Evolutionary conservation across 2,888 invertebrate genomes (phyloP).

Genomic region (Xanthia togata): DNA sequence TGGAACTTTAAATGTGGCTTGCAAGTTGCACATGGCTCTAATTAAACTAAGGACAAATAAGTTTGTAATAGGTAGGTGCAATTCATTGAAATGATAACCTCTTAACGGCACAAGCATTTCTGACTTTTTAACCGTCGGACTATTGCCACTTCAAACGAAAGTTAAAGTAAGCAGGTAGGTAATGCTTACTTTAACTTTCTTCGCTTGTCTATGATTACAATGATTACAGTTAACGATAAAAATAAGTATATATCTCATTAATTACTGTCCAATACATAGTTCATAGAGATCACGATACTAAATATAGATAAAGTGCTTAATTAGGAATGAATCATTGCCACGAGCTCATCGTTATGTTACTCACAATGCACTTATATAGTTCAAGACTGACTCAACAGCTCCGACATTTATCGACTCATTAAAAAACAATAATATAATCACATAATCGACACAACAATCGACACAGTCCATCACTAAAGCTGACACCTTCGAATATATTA

Average conservation of each 20-base stretch:
- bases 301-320: background rate
- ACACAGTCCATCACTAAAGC: conserved; percentile 63
- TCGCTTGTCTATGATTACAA: background rate
- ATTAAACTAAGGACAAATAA: background rate
- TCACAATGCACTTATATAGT: conserved; percentile 11
- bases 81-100: background rate
- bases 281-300: background rate
- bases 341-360: background rate
- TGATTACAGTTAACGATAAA: background rate
- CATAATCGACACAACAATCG: conserved; percentile 70
- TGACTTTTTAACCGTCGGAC: background rate
- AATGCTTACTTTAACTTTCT: background rate
- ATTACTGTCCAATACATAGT: background rate
- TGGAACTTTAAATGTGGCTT: background rate
- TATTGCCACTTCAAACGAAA: no score
- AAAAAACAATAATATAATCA: conserved; percentile 36
- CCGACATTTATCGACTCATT: conserved; percentile 43
- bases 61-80: no score
- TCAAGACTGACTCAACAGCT: background rate
- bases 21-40: background rate
- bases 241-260: background rate
- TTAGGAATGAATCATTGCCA: conserved; percentile 1
- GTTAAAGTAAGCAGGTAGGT: no score
- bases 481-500: conserved; percentile 88
- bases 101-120: background rate